A percentile compares a stretch with the other conserved stretches of the same genome.
phyloP scores from a whole-genome alignment of 2,797 vertebrate genomes.

The Linurgus olivaceus region DNA sequence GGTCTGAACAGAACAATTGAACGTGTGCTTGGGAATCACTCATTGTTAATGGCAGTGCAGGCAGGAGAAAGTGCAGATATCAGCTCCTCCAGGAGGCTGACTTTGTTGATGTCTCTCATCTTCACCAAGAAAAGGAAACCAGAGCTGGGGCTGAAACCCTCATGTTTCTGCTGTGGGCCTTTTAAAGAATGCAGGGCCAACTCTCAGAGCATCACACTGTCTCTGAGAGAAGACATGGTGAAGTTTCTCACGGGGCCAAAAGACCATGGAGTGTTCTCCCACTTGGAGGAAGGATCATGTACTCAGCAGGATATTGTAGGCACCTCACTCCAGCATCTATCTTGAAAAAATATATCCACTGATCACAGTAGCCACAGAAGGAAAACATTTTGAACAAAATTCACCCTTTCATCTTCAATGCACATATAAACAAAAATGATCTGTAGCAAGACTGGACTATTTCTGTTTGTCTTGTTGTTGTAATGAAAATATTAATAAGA shows the following conservation, averaged over 20 bases:
- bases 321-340: background rate
- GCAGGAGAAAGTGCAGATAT: background rate
- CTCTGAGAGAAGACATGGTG: background rate
- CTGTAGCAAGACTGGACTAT: background rate
- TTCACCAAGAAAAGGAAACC: background rate
- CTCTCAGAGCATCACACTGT: background rate
- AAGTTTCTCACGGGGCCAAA: background rate
- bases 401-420: background rate
- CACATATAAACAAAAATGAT: background rate
- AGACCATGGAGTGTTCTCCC: background rate
- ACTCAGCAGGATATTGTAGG: background rate
- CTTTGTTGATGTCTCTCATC: background rate
- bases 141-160: background rate
- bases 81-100: background rate
- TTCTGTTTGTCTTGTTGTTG: background rate
- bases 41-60: background rate
- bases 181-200: background rate
- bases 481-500: slow-evolving; percentile 37
- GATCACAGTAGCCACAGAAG: background rate
- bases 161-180: background rate
- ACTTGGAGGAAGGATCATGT: background rate
- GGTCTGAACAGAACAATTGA: background rate
- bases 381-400: background rate
- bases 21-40: accelerated
- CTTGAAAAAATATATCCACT: background rate